Evolutionary conservation across 2,797 vertebrate species (phyloP).

Genomic region (Siniperca obscura): DNA sequence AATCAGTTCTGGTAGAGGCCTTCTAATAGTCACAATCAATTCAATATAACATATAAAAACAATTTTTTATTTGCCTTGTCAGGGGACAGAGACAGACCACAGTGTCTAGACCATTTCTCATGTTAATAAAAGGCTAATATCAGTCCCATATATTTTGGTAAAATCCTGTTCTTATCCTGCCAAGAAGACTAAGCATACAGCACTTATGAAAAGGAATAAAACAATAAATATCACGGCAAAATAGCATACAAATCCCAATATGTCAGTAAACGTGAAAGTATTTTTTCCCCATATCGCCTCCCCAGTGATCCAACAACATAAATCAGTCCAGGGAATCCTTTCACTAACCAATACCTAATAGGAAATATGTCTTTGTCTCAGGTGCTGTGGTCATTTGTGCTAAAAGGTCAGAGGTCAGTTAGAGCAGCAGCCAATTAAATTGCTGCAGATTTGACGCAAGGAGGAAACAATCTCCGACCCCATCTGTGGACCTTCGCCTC

Average conservation of each 20-base stretch:
- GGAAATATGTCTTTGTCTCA: slow-evolving; percentile 64
- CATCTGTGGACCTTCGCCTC: slow-evolving; percentile 73
- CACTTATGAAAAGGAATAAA: slow-evolving; percentile 48
- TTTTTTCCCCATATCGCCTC: slow-evolving; percentile 17
- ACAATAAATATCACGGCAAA: slow-evolving; percentile 50
- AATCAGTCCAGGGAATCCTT: slow-evolving; percentile 47
- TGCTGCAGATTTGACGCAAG: slow-evolving; percentile 49
- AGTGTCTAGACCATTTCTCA: slow-evolving; percentile 1
- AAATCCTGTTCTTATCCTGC: slow-evolving; percentile 44
- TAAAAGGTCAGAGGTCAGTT: slow-evolving; percentile 70
- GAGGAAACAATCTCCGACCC: slow-evolving; percentile 70
- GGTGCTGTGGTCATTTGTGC: slow-evolving; percentile 62
- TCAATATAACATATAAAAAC: not conserved
- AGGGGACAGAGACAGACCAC: not conserved
- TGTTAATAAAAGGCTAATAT: slow-evolving; percentile 41
- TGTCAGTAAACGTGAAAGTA: slow-evolving; percentile 43
- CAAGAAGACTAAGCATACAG: not conserved
- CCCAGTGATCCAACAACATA: slow-evolving; percentile 53
- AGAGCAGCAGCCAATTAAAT: slow-evolving; percentile 78
- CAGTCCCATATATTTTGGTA: slow-evolving; percentile 37
- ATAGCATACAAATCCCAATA: slow-evolving; percentile 52
- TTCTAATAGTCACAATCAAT: not conserved
- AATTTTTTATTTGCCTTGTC: not conserved
- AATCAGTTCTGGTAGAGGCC: not conserved
- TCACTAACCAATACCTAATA: slow-evolving; percentile 59